A percentile compares a stretch with the other conserved stretches of the same genome.
These are phyloP conservation scores for Standfussiana lucernea DNA, from an alignment of 2,888 invertebrate species.

Conservation along the genomic window DNA sequence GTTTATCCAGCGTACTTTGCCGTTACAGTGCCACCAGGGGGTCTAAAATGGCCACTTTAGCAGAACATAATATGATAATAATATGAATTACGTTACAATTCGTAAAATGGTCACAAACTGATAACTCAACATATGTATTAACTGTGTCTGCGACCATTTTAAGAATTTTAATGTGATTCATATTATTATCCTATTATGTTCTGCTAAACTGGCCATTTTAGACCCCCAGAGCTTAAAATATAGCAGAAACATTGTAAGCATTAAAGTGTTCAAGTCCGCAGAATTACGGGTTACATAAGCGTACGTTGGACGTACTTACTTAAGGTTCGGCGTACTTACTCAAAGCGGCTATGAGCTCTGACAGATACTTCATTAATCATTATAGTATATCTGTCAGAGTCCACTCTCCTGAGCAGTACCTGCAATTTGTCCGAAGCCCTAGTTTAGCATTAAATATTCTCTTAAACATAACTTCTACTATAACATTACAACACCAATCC, in stretches of 20 bases:
- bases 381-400: neutral
- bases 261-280: neutral
- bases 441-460: neutral
- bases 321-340: neutral
- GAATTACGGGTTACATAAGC: neutral
- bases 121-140: no score
- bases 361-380: neutral
- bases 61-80: no score
- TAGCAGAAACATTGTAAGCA: neutral
- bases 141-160: no score
- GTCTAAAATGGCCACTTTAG: no score
- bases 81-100: no score
- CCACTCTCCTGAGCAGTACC: neutral
- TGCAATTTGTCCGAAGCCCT: neutral
- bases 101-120: no score
- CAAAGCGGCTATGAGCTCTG: neutral
- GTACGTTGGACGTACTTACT: neutral
- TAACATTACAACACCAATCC: slow-evolving; percentile 21
- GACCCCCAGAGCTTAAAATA: no score
- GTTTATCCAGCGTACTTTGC: slow-evolving; percentile 2
- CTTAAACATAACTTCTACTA: neutral
- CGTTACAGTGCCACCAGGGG: neutral
- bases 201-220: no score
- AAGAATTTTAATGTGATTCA: no score
- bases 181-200: no score